Evolutionary conservation across 2,888 invertebrate genomes (phyloP), one percentile per base, ranked within the genome.

Genomic region (Cyclophora albipunctata): DNA sequence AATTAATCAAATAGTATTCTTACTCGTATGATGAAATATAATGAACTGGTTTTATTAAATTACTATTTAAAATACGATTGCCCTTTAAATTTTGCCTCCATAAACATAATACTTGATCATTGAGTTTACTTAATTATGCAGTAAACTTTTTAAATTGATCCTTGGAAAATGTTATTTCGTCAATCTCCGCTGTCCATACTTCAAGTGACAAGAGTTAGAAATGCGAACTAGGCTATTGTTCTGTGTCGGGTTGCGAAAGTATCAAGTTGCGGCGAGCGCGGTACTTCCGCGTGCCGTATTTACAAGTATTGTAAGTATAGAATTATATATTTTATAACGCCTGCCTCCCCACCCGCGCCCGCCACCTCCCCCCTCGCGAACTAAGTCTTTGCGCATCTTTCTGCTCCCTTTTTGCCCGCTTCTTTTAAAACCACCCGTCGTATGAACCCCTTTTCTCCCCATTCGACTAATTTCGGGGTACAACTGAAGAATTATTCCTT

Each of bases 231-330:
- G 20, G 20, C 20, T 20, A 20, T 20, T 20, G 20, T 20, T 20
- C 20, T 20, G 1, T 20, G 20, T 20, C 20, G 20, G 20, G 42
- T 42, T 42, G 42, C 42, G 6, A 7, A 72, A 81, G 78, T 75
- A 76, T 71, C 85, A 84, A 81, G 56, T 48, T 54, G 7, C 3
- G 5, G 34, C 42, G 40, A 40, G 52, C 73, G 62, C 46, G 58
- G 67, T 78, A 84, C 85, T 88, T 87, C 88, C 88, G 87, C 85
- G 82, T 86, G 74, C 78, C 86, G 87, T 88, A 88, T 88, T 88
- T 88, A 88, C 88, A 88, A 88, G 88, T 88, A 88, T 88, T 88
- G 88, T 88, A 87, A 88, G 88, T 87, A 87, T 88, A 88, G 87
- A 88, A 88, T 88, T 88, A 88, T 88, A 88, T 87, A 88, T 88